Percentiles rank a stretch among this genome's conserved stretches.
These are phyloP conservation scores for Denticeps clupeoides DNA, from an alignment of 2,797 vertebrate species.

Conservation along the genomic window DNA sequence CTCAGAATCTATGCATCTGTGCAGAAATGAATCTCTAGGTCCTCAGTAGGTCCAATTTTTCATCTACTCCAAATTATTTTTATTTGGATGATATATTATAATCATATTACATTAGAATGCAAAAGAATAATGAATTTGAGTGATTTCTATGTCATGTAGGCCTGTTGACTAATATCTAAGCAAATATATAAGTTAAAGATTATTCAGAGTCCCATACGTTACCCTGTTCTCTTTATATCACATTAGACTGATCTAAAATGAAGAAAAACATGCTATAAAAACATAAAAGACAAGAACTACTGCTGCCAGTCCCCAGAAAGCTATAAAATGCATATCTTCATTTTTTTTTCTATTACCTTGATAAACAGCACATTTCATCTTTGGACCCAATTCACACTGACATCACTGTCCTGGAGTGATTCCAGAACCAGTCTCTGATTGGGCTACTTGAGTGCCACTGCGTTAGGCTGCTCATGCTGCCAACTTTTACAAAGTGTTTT, in stretches of 20 bases:
- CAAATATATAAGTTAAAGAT: conserved; percentile 31
- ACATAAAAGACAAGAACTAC: conserved; percentile 35
- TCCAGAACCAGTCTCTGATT: conserved; percentile 25
- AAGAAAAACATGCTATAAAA: conserved; percentile 44
- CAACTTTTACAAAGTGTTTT: too few species aligned
- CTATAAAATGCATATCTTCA: conserved; percentile 38
- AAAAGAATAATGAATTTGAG: too few species aligned
- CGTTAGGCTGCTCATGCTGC: too few species aligned
- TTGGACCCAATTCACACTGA: conserved; percentile 49
- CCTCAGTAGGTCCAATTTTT: too few species aligned
- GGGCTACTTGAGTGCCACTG: conserved; percentile 30
- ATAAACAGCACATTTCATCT: conserved; percentile 53
- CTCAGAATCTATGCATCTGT: too few species aligned
- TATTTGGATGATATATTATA: neutral
- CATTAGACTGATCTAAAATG: conserved; percentile 33
- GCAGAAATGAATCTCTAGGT: too few species aligned
- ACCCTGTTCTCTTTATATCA: conserved; percentile 30
- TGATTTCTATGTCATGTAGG: conserved; percentile 1
- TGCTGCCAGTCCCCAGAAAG: conserved; percentile 20
- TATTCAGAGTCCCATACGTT: conserved; percentile 35
- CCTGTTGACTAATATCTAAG: conserved; percentile 8
- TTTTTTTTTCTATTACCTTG: conserved; percentile 43
- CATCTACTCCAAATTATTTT: too few species aligned
- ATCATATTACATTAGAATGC: neutral
- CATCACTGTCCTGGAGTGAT: conserved; percentile 30